Percentiles rank a stretch among this genome's conserved stretches.
Conservation (phyloP, 2,797 vertebrate species). For the Enteromius anoplus region DNA sequence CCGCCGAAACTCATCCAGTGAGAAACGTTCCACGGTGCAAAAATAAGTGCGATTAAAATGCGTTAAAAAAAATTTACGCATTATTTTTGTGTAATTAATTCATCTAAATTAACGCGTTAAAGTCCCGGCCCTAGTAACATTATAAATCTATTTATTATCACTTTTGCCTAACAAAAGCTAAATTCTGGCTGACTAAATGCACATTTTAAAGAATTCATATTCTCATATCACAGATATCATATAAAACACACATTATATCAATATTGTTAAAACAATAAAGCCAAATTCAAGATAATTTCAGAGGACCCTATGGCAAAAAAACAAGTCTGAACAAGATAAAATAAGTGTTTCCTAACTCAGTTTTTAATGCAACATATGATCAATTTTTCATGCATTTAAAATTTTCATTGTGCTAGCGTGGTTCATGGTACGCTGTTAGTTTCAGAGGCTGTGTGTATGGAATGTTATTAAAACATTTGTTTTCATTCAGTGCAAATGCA, state of each 20-base stretch:
- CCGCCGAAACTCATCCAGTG: no score
- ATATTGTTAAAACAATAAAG: background rate
- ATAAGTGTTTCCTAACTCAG: background rate
- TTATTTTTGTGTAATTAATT: no score
- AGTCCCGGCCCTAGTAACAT: no score
- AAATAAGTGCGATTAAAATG: no score
- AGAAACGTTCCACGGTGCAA: no score
- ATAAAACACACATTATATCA: background rate
- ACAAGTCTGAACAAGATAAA: background rate
- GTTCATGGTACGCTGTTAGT: background rate
- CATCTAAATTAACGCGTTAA: no score
- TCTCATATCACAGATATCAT: background rate
- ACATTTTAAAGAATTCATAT: background rate
- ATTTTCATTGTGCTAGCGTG: background rate
- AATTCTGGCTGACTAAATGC: background rate
- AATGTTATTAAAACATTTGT: constrained; percentile 17
- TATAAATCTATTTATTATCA: background rate
- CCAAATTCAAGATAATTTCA: background rate
- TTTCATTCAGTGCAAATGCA: constrained; percentile 13
- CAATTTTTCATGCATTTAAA: background rate
- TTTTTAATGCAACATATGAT: constrained; percentile 3
- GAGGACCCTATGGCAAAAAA: background rate
- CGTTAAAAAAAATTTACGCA: no score
- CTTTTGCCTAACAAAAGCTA: background rate
- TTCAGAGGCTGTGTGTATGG: background rate